Evolutionary conservation across 2,113 vertebrate genomes (phyloP), one percentile per base, ranked within the genome.

Genomic region (Phycodurus eques): DNA sequence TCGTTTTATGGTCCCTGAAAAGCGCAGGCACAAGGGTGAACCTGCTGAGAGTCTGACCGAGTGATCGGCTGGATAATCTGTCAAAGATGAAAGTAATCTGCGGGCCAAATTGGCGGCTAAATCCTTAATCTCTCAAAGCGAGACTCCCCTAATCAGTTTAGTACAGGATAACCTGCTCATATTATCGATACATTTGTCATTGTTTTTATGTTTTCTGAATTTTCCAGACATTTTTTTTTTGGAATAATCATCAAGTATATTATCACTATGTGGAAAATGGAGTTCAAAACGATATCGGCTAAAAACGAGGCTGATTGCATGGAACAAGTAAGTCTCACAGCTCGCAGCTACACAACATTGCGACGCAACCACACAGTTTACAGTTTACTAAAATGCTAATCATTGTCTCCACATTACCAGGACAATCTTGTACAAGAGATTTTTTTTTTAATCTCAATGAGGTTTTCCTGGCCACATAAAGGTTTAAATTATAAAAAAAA

Each of bases 31-130:
- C 70, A 51, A 69, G 60, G 60, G 46, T 46, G 33, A 77, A 69
- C 4, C 47, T 51, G 49, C 44, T 67, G 35, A 71, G 54, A 74
- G 22, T 57, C 63, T 6, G 27, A 54, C 67, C 56, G 39, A 64
- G 65, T 43, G 59, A 19, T 46, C 27, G 49, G 44, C 9, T 19
- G 15, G 39, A 78, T 75, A 81, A 88, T 73, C 84, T 86, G 76
- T 85, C 82, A 80, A 73, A 81, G 74, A 88, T 89, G 76, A 88
- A 75, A 86, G 71, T 84, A 87, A 88, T 89, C 75, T 86, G 78
- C 73, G 63, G 68, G 72, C 56, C 85, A 68, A 85, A 83, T 90
- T 42, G 15, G 35, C 49, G 19, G 73, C 76, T 84, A 79, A 90
- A 77, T 66, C 86, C 73, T 79, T 91, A 90, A 90, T 88, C 86